Base-by-base conservation (phyloP, 2,888 invertebrate species). In the Drosophila antonietae region DNA sequence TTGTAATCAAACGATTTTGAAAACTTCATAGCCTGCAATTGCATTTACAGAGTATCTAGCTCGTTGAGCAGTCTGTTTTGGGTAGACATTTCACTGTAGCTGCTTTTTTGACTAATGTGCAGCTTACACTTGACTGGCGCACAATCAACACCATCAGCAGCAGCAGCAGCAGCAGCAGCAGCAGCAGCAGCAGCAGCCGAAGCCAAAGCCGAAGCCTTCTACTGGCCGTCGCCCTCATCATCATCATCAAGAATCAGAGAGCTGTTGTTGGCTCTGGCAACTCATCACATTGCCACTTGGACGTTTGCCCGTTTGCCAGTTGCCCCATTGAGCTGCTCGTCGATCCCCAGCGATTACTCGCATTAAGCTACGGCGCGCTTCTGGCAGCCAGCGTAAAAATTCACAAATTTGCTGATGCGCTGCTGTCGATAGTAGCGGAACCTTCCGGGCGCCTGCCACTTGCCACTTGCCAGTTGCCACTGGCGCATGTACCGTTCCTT, bases 81-180 rank as follows among this genome's bases (percentile, higher is more conserved):
- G 44, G 44, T 46, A 18, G 49, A 3, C 37, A 20, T 35, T 60
- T 70, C 28, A 12, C 28, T 51, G 51, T 51, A 51, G 53, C 68
- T 68, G 67, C 49, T 72, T 79, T 80, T 87, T 89, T 89, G 89
- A 89, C 89, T 89, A 85, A 84, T 84, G 84, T 84, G 81, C 89
- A 85, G 88, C 85, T 89, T 89, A 85, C 88, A 89, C 85, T 89
- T 85, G 88, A 88, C 88, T 89, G 85, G 82, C 85, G 88, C 89
- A 88, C 89, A 85, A 85, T 85, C 85, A 85, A 88, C 85, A 85
- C 89, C 89, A 85, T 87, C 89, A 75, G 68, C 73, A 39, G 71
- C 75, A 53, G 33, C 9, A n/a, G n/a, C n/a, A n/a, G n/a, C n/a
- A n/a, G n/a, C n/a, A n/a, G n/a, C n/a, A n/a, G 14, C n/a, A 23